Base-by-base conservation (phyloP, 2,797 vertebrate genomes). In the Tapirus indicus region DNA sequence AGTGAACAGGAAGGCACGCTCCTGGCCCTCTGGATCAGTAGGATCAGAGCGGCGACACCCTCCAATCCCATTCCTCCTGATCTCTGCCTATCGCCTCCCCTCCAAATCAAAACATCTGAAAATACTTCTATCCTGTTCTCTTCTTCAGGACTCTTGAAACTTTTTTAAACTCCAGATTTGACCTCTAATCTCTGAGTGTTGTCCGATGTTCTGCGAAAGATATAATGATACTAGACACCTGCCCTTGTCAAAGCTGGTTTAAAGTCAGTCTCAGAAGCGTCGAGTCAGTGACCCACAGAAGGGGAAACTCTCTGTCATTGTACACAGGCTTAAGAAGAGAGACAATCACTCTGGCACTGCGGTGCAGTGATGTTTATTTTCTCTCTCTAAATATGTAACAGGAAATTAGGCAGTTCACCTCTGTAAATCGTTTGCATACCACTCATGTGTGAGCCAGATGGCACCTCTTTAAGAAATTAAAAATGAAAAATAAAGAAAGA, bases 401-500 rank as follows among this genome's bases (percentile, higher is more conserved):
- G 97, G 97, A 98, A 98, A 98, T 97, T 75, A 98, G 97, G 94
- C 90, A 68, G 95, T 88, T 98, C 98, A 98, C 98, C 98, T 99
- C 96, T 97, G 97, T 88, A 97, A 96, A 93, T 86, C 18, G 58
- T 98, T 56, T 96, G 95, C 94, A 96, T 97, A 79, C 85, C 93
- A 94, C 96, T 95, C 98, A 93, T 32, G 94, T 84, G 83, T 32
- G 85, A 98, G 97, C 94, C 98, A 99, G 98, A 98, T 98, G 98
- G 98, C 78, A 69, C 95, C 90, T 97, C 97, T 98, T 98, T 95
- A 97, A 97, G 96, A 98, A 98, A 98, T 97, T 97, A 97, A 98
- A 98, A 97, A 98, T 64, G 84, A 84, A 92, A 89, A 97, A 80
- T 77, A 94, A 96, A 97, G 74, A 94, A 89, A 88, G 20, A 83